These are phyloP conservation scores for Ceratina calcarata DNA, from an alignment of 1,140 invertebrate species.

Conservation along the genomic window DNA sequence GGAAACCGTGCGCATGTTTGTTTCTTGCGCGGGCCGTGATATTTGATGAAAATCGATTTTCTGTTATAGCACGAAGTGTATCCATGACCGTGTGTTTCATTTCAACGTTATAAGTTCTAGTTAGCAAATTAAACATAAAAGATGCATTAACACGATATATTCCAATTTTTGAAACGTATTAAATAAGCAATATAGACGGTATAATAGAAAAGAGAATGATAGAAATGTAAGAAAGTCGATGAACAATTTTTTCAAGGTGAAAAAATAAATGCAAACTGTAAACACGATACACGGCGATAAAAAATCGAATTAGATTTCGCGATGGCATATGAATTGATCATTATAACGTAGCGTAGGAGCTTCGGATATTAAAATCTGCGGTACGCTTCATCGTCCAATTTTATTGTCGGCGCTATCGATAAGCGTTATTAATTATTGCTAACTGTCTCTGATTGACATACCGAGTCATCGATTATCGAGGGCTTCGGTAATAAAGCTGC, in stretches of 20 bases:
- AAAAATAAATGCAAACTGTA: not conserved
- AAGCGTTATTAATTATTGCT: conserved; percentile 49
- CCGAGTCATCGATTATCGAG: conserved; percentile 43
- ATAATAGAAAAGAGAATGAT: too few relatives aligned
- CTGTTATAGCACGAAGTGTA: too few relatives aligned
- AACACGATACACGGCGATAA: conserved; percentile 3
- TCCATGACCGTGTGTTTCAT: too few relatives aligned
- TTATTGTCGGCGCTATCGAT: conserved; percentile 35
- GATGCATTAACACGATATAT: too few relatives aligned
- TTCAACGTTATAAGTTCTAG: too few relatives aligned
- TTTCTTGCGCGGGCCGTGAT: conserved; percentile 28
- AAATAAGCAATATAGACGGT: too few relatives aligned
- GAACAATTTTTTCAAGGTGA: too few relatives aligned
- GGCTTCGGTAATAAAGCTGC: conserved; percentile 27
- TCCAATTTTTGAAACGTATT: too few relatives aligned
- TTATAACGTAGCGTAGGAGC: not conserved
- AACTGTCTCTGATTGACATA: conserved; percentile 41
- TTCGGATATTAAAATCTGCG: conserved; percentile 33
- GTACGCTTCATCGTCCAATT: conserved; percentile 25
- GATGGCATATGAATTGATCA: conserved; percentile 27
- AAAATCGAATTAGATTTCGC: not conserved
- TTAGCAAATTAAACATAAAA: too few relatives aligned
- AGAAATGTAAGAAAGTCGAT: too few relatives aligned
- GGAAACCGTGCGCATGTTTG: not conserved
- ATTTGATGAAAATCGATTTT: conserved; percentile 46